phyloP scores from a whole-genome alignment of 2,113 vertebrate species.

The Crypturellus undulatus region DNA sequence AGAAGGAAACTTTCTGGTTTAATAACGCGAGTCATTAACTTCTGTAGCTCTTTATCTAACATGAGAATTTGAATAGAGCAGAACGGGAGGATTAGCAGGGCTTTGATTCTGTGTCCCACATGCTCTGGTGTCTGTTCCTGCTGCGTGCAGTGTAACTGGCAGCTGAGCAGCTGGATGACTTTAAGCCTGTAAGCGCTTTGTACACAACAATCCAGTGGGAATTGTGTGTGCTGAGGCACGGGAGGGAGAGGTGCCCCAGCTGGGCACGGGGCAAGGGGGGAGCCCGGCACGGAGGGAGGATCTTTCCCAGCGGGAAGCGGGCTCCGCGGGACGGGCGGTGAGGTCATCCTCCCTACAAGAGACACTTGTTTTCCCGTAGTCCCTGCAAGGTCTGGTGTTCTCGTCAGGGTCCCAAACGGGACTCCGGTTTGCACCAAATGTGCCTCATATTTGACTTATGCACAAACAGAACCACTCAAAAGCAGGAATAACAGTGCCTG shows the following conservation, averaged over 20 bases:
- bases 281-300: not conserved
- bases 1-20: not conserved
- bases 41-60: not conserved
- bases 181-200: not conserved
- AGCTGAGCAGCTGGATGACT: not conserved
- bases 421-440: not conserved
- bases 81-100: not conserved
- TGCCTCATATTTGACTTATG: accelerated
- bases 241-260: not conserved
- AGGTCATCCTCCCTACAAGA: not conserved
- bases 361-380: accelerated
- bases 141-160: not conserved
- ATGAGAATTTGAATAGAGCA: not conserved
- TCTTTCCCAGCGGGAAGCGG: not conserved
- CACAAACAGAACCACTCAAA: not conserved
- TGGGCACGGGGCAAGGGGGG: not conserved
- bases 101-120: not conserved
- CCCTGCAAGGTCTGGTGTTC: not conserved
- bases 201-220: no score
- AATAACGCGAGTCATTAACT: not conserved
- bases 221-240: not conserved
- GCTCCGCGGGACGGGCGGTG: not conserved
- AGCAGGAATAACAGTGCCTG: accelerated
- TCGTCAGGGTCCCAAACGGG: not conserved
- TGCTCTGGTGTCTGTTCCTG: not conserved